Conservation (phyloP, 2,888 invertebrate genomes). For the Perithous albicinctus region DNA sequence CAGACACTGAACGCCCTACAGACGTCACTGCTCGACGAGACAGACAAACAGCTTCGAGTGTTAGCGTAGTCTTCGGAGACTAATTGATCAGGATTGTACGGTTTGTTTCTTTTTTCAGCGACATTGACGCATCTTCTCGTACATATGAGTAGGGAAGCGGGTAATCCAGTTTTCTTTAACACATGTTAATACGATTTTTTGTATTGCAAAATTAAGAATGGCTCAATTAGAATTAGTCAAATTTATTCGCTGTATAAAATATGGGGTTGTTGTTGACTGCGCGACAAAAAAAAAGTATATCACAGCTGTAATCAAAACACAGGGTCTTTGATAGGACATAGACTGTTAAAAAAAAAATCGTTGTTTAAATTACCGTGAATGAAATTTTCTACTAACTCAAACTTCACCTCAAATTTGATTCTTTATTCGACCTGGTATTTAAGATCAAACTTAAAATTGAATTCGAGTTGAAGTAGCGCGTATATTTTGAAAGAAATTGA, state of each 20-base stretch:
- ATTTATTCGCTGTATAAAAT: not conserved
- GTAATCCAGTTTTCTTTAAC: not conserved
- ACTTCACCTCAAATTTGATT: too few species aligned
- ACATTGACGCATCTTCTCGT: not conserved
- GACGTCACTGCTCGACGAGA: conserved; percentile 26
- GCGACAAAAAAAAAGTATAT: too few species aligned
- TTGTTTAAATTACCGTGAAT: too few species aligned
- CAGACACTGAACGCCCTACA: not conserved
- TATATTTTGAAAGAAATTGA: too few species aligned
- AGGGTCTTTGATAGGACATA: too few species aligned
- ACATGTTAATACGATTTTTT: not conserved
- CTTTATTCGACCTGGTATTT: too few species aligned
- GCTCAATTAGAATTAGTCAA: not conserved
- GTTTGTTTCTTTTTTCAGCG: not conserved
- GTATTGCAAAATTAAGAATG: not conserved
- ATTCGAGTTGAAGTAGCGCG: too few species aligned
- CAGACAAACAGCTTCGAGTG: not conserved
- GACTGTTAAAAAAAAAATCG: too few species aligned
- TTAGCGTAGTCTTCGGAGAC: conserved; percentile 11
- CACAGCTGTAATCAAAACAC: too few species aligned
- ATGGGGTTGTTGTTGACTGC: too few species aligned
- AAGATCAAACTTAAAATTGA: too few species aligned
- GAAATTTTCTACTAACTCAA: too few species aligned
- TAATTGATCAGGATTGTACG: conserved; percentile 14
- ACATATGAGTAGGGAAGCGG: not conserved